These are phyloP conservation scores for Vipera ursinii DNA, from an alignment of 2,797 vertebrate genomes.

Conservation along the genomic window DNA sequence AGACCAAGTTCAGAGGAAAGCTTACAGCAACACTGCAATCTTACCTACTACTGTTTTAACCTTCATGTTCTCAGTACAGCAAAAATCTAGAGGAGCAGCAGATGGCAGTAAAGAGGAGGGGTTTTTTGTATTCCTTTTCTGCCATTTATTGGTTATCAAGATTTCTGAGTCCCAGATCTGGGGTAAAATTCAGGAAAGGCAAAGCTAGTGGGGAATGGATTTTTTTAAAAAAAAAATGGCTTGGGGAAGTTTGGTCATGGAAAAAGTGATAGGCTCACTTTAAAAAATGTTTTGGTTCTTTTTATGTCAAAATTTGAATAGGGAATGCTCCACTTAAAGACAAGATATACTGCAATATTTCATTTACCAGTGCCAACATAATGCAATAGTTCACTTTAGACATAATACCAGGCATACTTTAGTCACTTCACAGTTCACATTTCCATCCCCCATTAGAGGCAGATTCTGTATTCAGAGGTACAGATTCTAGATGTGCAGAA, in stretches of 20 bases:
- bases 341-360: background rate
- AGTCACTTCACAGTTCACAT: background rate
- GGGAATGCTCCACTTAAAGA: background rate
- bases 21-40: background rate
- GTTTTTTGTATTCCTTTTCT: background rate
- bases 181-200: background rate
- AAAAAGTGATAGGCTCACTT: background rate
- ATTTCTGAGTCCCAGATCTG: background rate
- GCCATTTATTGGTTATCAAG: background rate
- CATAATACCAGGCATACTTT: background rate
- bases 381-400: background rate
- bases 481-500: background rate
- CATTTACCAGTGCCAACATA: background rate
- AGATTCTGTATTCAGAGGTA: background rate
- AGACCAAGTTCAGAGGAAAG: background rate
- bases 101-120: background rate
- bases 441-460: background rate
- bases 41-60: background rate
- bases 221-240: too few relatives aligned
- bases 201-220: background rate
- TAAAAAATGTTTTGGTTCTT: background rate
- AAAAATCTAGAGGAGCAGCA: background rate
- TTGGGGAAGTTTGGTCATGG: background rate
- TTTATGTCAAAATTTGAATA: background rate
- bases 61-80: background rate